A percentile compares a stretch with the other conserved stretches of the same genome.
Conservation (phyloP, 2,888 invertebrate genomes). For the Chouioia cunea region DNA sequence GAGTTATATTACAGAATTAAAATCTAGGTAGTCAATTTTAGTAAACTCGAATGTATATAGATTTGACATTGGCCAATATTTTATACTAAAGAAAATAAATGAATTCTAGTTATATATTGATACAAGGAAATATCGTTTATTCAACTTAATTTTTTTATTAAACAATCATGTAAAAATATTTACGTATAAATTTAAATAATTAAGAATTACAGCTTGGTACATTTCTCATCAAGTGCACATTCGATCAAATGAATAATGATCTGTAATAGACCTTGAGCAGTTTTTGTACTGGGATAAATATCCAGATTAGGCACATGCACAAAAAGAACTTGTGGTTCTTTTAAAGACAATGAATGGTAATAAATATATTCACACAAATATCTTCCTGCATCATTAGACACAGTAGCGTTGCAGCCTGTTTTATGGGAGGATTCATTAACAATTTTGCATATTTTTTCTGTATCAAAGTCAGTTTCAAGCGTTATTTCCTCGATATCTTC, state of each 20-base stretch:
- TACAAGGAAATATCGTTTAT: too few species aligned
- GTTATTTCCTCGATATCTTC: conserved; percentile 69
- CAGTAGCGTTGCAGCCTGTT: conserved; percentile 65
- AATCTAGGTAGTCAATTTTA: too few species aligned
- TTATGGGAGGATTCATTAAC: conserved; percentile 69
- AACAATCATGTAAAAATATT: not conserved
- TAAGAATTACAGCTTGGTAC: conserved; percentile 10
- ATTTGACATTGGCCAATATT: too few species aligned
- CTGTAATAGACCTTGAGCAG: conserved; percentile 72
- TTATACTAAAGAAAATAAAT: too few species aligned
- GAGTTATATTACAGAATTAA: too few species aligned
- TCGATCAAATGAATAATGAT: conserved; percentile 64
- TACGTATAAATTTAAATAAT: not conserved
- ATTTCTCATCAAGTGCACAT: conserved; percentile 18
- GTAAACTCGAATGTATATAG: too few species aligned
- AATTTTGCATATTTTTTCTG: conserved; percentile 71
- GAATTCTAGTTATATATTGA: too few species aligned
- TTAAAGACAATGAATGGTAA: conserved; percentile 80
- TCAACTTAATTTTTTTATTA: too few species aligned
- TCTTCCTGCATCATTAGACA: conserved; percentile 78
- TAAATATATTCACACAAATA: conserved; percentile 88
- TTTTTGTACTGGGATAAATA: conserved; percentile 73
- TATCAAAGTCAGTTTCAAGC: conserved; percentile 72
- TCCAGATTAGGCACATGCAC: conserved; percentile 83
- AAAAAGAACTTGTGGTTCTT: conserved; percentile 76